Evolutionary conservation across 2,888 invertebrate species (phyloP).

Genomic region (Ectobius pallidus): DNA sequence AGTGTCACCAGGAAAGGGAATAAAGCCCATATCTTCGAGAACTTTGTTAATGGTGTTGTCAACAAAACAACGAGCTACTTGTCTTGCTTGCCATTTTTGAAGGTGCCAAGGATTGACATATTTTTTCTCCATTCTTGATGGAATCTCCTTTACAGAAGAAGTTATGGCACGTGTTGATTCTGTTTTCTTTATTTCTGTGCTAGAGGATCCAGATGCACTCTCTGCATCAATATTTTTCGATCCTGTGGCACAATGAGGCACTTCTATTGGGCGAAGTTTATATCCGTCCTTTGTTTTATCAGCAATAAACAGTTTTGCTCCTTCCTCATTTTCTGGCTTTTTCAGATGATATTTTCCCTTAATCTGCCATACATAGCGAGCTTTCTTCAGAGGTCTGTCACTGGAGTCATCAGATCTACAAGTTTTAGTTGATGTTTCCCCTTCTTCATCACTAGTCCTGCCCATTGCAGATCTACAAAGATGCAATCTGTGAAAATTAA

Average conservation of each 20-base stretch:
- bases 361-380: constrained; percentile 70
- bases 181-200: not conserved
- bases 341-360: constrained; percentile 57
- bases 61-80: constrained; percentile 69
- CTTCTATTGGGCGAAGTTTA: constrained; percentile 5
- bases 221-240: not conserved
- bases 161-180: not conserved
- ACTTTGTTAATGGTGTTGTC: constrained; percentile 73
- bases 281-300: constrained; percentile 7
- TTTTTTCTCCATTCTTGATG: not conserved
- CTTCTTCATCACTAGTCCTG: constrained; percentile 47
- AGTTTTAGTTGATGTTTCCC: constrained; percentile 60
- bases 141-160: not conserved
- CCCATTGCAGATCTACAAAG: constrained; percentile 25
- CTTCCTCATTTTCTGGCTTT: constrained; percentile 37
- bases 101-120: constrained; percentile 45
- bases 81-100: constrained; percentile 69
- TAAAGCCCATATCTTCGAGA: constrained; percentile 65
- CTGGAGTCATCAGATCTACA: constrained; percentile 61
- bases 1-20: constrained; percentile 53
- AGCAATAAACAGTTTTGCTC: constrained; percentile 9
- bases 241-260: not conserved
- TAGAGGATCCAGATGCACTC: not conserved
- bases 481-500: too few relatives aligned
- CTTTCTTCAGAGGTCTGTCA: constrained; percentile 69